Percentiles rank a stretch among this genome's conserved stretches.
Evolutionary conservation across 2,888 invertebrate species (phyloP).

Genomic region (Drosophila parthenogenetica): DNA sequence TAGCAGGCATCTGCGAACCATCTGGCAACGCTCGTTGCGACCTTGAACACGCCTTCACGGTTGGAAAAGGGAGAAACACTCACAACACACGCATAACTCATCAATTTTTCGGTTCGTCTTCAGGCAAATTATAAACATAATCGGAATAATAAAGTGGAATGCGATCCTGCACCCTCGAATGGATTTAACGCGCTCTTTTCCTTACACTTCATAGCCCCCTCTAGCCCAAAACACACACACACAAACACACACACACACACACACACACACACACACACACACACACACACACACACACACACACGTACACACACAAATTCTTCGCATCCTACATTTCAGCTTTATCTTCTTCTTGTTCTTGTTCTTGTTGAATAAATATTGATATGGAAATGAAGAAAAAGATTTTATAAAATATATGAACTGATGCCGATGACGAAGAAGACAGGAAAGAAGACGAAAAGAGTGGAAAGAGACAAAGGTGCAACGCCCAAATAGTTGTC

Average conservation of each 20-base stretch:
- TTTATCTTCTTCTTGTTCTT: background rate
- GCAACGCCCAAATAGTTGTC: slow-evolving; percentile 67
- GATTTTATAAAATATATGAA: slow-evolving; percentile 30
- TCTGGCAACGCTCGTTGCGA: slow-evolving; percentile 54
- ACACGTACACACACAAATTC: no score
- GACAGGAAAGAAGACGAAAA: background rate
- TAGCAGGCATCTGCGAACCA: slow-evolving; percentile 41
- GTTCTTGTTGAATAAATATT: slow-evolving; percentile 56
- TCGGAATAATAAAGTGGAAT: slow-evolving; percentile 30
- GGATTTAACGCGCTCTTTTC: background rate
- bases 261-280: no score
- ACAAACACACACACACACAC: no score
- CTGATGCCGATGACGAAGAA: slow-evolving; percentile 5
- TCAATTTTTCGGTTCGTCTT: slow-evolving; percentile 15
- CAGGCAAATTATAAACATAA: slow-evolving; percentile 45
- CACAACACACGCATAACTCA: slow-evolving; percentile 34
- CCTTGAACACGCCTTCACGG: slow-evolving; percentile 38
- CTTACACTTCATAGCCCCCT: background rate
- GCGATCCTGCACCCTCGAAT: slow-evolving; percentile 51
- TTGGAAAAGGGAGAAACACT: background rate
- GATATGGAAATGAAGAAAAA: slow-evolving; percentile 52
- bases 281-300: no score
- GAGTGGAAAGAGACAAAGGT: slow-evolving; percentile 46
- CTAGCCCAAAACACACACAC: no score
- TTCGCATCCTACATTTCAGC: no score